phyloP scores from a whole-genome alignment of 2,888 invertebrate genomes.

The Melanargia galathea region DNA sequence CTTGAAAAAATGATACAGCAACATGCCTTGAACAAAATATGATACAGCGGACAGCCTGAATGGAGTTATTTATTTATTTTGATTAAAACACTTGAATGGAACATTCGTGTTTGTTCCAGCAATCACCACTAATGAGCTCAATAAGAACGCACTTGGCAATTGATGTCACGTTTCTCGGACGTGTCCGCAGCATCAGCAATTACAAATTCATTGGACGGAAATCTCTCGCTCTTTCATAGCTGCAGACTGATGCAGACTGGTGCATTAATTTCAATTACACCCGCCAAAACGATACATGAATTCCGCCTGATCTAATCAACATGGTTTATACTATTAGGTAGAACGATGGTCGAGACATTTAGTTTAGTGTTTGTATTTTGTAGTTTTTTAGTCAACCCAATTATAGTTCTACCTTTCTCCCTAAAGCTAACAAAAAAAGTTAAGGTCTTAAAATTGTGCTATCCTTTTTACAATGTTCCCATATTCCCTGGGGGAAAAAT shows the following conservation, averaged over 20 bases:
- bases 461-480: too few species aligned
- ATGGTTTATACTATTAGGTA: too few species aligned
- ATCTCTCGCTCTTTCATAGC: conserved; percentile 11
- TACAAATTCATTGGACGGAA: conserved; percentile 29
- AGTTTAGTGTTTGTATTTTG: too few species aligned
- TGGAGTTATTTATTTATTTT: conserved; percentile 32
- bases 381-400: too few species aligned
- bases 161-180: conserved; percentile 56
- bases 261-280: background rate
- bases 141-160: conserved; percentile 59
- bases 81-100: conserved; percentile 23
- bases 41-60: background rate
- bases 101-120: conserved; percentile 39
- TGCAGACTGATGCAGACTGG: background rate
- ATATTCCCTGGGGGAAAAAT: too few species aligned
- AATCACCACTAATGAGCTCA: conserved; percentile 66
- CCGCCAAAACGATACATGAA: background rate
- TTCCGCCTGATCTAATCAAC: too few species aligned
- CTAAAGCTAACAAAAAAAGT: too few species aligned
- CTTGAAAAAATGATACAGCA: too few species aligned
- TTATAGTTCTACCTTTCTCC: too few species aligned
- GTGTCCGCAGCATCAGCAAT: conserved; percentile 24
- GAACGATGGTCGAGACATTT: too few species aligned
- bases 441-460: too few species aligned
- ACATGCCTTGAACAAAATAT: too few species aligned